Evolutionary conservation across 2,797 vertebrate genomes (phyloP).

Genomic region (Syndactyla subalaris): DNA sequence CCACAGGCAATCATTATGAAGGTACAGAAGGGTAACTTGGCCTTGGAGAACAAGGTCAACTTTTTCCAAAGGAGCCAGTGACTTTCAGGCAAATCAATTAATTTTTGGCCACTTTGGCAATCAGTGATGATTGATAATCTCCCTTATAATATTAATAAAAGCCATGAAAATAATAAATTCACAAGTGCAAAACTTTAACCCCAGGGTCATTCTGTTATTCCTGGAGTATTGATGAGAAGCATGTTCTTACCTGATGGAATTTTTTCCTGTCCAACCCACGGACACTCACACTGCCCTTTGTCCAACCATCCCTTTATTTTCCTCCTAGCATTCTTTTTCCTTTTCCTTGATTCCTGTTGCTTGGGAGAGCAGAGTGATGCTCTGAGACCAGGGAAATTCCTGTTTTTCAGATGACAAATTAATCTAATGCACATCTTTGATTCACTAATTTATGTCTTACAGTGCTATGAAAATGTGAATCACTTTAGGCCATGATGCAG

Average conservation of each 20-base stretch:
- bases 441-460: neutral
- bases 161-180: slow-evolving; percentile 54
- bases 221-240: neutral
- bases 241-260: neutral
- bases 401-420: neutral
- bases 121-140: neutral
- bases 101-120: slow-evolving; percentile 36
- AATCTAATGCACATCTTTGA: neutral
- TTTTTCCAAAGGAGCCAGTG: slow-evolving; percentile 22
- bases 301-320: neutral
- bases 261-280: neutral
- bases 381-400: neutral
- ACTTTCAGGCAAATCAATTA: slow-evolving; percentile 30
- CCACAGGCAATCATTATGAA: neutral
- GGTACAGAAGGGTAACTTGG: neutral
- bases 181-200: slow-evolving; percentile 59
- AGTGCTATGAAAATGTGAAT: neutral
- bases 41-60: slow-evolving; percentile 8
- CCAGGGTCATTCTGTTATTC: slow-evolving; percentile 19
- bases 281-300: neutral
- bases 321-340: neutral
- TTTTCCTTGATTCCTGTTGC: neutral
- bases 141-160: slow-evolving; percentile 28
- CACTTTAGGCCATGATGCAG: neutral
- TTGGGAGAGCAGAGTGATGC: neutral